phyloP scores from a whole-genome alignment of 2,113 vertebrate species.

The Cebidichthys violaceus region DNA sequence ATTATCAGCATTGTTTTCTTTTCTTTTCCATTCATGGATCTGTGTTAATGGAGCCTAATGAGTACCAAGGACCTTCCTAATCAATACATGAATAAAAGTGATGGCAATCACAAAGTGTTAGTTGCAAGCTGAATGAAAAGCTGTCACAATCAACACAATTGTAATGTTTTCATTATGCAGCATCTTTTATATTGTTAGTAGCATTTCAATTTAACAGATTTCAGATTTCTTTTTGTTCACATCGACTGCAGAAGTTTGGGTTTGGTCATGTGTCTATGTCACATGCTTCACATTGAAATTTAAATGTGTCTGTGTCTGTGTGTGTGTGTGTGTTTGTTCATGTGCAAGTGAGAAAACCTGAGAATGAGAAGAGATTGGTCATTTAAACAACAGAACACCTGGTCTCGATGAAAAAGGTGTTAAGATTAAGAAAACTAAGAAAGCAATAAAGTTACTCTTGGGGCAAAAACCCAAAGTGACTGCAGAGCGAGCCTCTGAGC shows the following conservation, averaged over 20 bases:
- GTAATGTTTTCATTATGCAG: neutral
- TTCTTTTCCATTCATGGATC: conserved; percentile 27
- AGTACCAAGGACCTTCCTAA: conserved; percentile 40
- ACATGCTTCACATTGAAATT: neutral
- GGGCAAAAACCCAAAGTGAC: conserved; percentile 1
- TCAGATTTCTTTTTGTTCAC: neutral
- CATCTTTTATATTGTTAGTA: neutral
- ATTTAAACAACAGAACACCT: neutral
- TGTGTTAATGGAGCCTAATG: conserved; percentile 59
- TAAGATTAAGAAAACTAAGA: neutral
- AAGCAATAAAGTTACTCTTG: conserved; percentile 14
- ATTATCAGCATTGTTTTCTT: conserved; percentile 29
- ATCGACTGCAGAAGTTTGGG: neutral
- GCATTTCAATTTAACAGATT: neutral
- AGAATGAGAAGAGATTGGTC: neutral
- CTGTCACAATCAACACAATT: neutral
- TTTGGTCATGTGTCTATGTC: neutral
- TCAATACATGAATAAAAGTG: conserved; percentile 35
- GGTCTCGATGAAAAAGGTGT: neutral
- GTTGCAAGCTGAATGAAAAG: conserved; percentile 22
- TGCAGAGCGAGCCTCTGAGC: neutral
- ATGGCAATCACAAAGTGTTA: conserved; percentile 10
- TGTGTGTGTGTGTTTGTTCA: neutral
- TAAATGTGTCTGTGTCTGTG: neutral
- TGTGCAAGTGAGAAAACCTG: neutral